Evolutionary conservation across 1,140 invertebrate genomes (phyloP).

Genomic region (Wiebesia pumilae): DNA sequence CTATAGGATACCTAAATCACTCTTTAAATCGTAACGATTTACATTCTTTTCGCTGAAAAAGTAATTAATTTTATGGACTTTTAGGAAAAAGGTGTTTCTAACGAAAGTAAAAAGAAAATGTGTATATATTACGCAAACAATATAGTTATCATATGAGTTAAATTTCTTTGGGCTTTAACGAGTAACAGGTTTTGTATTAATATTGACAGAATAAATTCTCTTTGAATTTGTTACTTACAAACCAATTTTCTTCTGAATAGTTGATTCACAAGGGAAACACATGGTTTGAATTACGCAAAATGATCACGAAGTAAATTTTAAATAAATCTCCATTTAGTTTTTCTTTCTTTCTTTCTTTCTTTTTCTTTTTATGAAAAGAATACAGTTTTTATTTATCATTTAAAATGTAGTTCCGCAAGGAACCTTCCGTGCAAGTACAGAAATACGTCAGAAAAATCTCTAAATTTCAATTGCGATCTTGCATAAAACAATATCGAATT

Average conservation of each 20-base stretch:
- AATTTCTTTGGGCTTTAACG: background rate
- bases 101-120: background rate
- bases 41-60: background rate
- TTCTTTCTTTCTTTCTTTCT: background rate
- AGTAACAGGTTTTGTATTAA: constrained; percentile 14
- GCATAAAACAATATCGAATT: background rate
- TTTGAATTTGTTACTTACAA: background rate
- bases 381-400: background rate
- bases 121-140: background rate
- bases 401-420: background rate
- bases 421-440: background rate
- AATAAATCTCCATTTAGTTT: background rate
- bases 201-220: constrained; percentile 2
- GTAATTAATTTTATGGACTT: background rate
- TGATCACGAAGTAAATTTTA: background rate
- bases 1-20: background rate
- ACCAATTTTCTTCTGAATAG: constrained; percentile 13
- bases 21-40: background rate
- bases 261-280: constrained; percentile 11
- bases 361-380: no score
- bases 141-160: background rate
- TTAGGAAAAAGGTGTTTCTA: background rate
- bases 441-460: background rate
- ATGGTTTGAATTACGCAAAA: constrained; percentile 1
- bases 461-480: background rate